phyloP scores from a whole-genome alignment of 2,888 invertebrate species.

The Mythimna pallens region DNA sequence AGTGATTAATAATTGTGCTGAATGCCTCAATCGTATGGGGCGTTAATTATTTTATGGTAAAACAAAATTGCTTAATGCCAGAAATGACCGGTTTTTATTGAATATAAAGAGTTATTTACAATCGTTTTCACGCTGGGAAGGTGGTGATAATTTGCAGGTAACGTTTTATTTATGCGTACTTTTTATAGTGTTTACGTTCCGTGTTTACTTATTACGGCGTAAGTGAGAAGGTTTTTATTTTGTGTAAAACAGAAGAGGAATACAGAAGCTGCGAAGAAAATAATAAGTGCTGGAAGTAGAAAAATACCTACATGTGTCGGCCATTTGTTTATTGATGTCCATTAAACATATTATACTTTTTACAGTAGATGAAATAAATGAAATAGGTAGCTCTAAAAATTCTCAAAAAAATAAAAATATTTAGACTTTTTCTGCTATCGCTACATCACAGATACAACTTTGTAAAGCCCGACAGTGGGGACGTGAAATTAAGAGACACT shows the following conservation, averaged over 20 bases:
- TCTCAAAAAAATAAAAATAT: background rate
- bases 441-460: constrained; percentile 81
- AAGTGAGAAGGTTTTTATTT: constrained; percentile 24
- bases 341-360: background rate
- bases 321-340: background rate
- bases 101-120: constrained; percentile 61
- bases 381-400: too few species aligned
- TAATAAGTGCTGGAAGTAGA: background rate
- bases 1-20: constrained; percentile 65
- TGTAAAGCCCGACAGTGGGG: constrained; percentile 81
- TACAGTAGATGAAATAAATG: too few species aligned
- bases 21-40: constrained; percentile 58
- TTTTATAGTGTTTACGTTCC: constrained; percentile 24
- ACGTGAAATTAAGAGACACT: constrained; percentile 89
- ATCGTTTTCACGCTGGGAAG: constrained; percentile 56
- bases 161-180: constrained; percentile 48
- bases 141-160: constrained; percentile 45
- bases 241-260: background rate
- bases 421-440: constrained; percentile 66
- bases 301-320: background rate
- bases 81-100: constrained; percentile 59
- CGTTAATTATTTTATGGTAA: constrained; percentile 68
- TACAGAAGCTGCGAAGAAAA: background rate
- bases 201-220: constrained; percentile 14
- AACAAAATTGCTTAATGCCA: constrained; percentile 63